These are phyloP conservation scores for Buceros bicornis DNA, from an alignment of 2,797 vertebrate species.

Conservation along the genomic window DNA sequence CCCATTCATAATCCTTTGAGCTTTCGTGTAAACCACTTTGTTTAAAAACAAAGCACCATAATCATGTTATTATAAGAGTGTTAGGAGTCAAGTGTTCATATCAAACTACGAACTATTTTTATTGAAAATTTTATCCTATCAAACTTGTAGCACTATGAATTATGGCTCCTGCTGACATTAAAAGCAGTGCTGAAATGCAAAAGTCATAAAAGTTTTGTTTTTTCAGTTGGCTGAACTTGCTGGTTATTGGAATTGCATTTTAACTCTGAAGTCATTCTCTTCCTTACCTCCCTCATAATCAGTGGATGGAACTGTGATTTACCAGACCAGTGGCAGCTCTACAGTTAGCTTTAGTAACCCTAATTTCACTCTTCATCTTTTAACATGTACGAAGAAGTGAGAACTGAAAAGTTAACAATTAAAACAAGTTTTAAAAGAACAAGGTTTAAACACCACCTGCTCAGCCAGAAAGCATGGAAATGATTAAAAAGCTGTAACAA, in stretches of 20 bases:
- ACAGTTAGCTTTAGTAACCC: neutral
- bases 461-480: constrained; percentile 13
- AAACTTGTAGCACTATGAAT: constrained; percentile 38
- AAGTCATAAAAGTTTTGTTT: constrained; percentile 8
- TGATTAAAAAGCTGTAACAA: constrained; percentile 65
- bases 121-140: constrained; percentile 47
- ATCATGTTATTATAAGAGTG: neutral
- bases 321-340: neutral
- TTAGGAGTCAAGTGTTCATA: constrained; percentile 8
- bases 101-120: constrained; percentile 50
- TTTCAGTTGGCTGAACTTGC: neutral
- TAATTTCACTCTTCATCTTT: neutral
- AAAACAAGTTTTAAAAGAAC: constrained; percentile 14
- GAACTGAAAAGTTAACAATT: constrained; percentile 13
- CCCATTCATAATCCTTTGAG: neutral
- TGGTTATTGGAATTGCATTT: neutral
- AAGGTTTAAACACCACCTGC: neutral
- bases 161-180: constrained; percentile 45
- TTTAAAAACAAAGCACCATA: constrained; percentile 47
- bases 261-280: neutral
- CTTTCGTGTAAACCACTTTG: neutral
- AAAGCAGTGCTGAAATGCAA: constrained; percentile 65
- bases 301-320: neutral
- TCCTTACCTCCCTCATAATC: neutral
- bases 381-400: neutral